Conservation (phyloP, 2,888 invertebrate genomes). For the Conistra vaccinii region DNA sequence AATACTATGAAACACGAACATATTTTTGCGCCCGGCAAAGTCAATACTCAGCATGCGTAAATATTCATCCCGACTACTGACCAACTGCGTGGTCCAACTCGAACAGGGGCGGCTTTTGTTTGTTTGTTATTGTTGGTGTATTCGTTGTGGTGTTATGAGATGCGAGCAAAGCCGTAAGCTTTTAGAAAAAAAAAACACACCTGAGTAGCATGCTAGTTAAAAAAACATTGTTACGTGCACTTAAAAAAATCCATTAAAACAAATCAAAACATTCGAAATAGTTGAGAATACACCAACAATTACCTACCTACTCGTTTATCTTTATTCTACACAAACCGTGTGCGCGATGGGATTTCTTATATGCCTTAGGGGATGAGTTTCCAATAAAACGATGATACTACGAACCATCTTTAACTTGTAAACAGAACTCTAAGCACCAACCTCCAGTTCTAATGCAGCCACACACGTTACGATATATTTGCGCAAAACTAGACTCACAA, state of each 20-base stretch:
- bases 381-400: background rate
- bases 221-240: conserved; percentile 46
- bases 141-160: conserved; percentile 36
- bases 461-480: too few relatives aligned
- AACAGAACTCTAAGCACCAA: too few relatives aligned
- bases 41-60: background rate
- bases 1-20: background rate
- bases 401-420: background rate
- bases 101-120: background rate
- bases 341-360: background rate
- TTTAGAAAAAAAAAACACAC: conserved; percentile 7
- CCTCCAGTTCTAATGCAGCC: too few relatives aligned
- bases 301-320: background rate
- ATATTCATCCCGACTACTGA: background rate
- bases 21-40: background rate
- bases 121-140: conserved; percentile 61
- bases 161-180: conserved; percentile 39
- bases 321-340: background rate
- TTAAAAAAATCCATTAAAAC: conserved; percentile 12
- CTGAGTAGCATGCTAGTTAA: conserved; percentile 47
- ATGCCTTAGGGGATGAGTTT: background rate
- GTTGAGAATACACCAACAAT: conserved; percentile 66
- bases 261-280: conserved; percentile 27
- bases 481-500: too few relatives aligned
- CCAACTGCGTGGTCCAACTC: background rate